Evolutionary conservation across 2,888 invertebrate genomes (phyloP).

Genomic region (Minunthozetes semirufus): DNA sequence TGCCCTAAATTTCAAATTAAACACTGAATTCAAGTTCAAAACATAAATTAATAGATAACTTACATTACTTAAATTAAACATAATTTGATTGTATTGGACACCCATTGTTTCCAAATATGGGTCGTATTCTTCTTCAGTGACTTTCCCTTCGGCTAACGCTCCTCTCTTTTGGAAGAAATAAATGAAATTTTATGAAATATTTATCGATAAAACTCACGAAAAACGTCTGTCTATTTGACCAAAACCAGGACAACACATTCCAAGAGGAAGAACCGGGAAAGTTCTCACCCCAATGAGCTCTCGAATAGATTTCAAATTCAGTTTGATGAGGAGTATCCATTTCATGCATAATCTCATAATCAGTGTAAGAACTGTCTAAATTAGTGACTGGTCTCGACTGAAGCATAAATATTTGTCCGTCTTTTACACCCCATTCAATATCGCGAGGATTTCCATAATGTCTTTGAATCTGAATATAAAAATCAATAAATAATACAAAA

Average conservation of each 20-base stretch:
- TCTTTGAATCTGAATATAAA: conserved; percentile 54
- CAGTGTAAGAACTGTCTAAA: conserved; percentile 60
- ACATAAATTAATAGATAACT: no score
- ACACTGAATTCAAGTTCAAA: no score
- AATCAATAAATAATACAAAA: not conserved
- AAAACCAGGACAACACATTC: not conserved
- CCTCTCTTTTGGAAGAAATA: not conserved
- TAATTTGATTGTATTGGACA: not conserved
- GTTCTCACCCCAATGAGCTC: conserved; percentile 41
- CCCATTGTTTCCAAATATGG: not conserved
- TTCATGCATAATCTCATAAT: conserved; percentile 71
- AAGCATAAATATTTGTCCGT: conserved; percentile 54
- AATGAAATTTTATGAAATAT: not conserved
- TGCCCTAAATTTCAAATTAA: no score
- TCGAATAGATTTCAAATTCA: conserved; percentile 38
- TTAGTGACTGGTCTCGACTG: conserved; percentile 73
- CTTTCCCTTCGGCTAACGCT: not conserved
- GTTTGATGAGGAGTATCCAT: conserved; percentile 53
- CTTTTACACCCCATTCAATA: conserved; percentile 69
- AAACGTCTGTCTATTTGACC: not conserved
- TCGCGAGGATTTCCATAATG: conserved; percentile 56
- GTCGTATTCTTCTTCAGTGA: conserved; percentile 10
- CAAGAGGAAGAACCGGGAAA: conserved; percentile 38
- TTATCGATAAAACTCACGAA: not conserved
- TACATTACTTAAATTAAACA: conserved; percentile 21